Conservation (phyloP, 2,888 invertebrate species). For the Tineola bisselliella region DNA sequence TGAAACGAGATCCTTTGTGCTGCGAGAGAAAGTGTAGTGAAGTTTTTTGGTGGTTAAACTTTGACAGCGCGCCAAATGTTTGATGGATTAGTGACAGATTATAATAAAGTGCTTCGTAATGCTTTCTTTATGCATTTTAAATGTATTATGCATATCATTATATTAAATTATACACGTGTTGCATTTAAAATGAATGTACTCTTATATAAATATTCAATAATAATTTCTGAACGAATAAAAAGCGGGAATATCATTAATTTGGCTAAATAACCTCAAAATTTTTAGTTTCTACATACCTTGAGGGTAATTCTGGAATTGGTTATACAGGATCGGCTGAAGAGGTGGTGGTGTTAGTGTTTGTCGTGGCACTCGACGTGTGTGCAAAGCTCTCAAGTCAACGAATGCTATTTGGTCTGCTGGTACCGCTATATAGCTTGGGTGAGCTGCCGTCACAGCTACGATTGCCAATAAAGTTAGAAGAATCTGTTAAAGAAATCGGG, state of each 20-base stretch:
- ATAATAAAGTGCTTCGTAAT: not conserved
- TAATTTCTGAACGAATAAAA: too few species aligned
- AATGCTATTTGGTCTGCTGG: constrained; percentile 70
- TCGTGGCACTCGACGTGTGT: constrained; percentile 42
- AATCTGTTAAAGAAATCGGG: constrained; percentile 34
- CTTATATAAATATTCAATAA: too few species aligned
- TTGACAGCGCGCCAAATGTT: constrained; percentile 1
- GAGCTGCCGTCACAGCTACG: constrained; percentile 40
- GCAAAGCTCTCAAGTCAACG: constrained; percentile 57
- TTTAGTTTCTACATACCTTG: not conserved
- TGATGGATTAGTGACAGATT: constrained; percentile 8
- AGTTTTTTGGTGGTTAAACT: not conserved
- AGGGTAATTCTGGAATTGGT: not conserved
- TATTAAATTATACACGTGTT: too few species aligned
- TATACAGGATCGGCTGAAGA: constrained; percentile 15
- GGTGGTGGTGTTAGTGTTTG: constrained; percentile 44
- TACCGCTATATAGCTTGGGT: constrained; percentile 70
- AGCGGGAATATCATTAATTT: too few species aligned
- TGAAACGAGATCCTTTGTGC: not conserved
- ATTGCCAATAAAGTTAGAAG: constrained; percentile 35
- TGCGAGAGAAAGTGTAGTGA: not conserved
- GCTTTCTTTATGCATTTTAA: not conserved
- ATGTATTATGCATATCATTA: not conserved
- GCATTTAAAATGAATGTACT: too few species aligned
- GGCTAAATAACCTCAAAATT: too few species aligned